Conservation (phyloP, 1,140 invertebrate genomes). For the Dryas iulia region DNA sequence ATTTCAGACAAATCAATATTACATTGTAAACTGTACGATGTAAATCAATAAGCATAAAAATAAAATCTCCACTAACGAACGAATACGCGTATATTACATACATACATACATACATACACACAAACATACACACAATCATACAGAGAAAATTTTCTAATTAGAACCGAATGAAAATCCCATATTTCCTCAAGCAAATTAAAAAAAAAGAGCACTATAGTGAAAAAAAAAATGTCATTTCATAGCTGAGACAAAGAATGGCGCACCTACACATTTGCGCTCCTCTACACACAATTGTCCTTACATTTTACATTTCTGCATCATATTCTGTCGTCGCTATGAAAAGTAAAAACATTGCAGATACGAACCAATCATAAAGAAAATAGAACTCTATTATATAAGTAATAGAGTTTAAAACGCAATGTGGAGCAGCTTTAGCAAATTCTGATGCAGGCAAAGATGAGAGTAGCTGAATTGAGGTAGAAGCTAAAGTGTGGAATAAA, state of each 20-base stretch:
- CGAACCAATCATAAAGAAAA: constrained; percentile 28
- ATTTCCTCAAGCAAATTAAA: constrained; percentile 35
- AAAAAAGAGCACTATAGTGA: constrained; percentile 32
- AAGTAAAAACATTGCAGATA: constrained; percentile 75
- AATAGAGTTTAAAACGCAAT: constrained; percentile 32
- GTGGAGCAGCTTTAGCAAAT: constrained; percentile 49
- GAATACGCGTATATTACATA: neutral
- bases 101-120: neutral
- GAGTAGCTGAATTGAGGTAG: constrained; percentile 72
- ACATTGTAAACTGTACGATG: too few species aligned
- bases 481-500: constrained; percentile 74
- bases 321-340: constrained; percentile 73
- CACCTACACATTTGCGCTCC: constrained; percentile 61
- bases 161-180: constrained; percentile 31
- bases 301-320: constrained; percentile 77
- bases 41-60: neutral
- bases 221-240: constrained; percentile 35
- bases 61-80: neutral
- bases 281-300: constrained; percentile 73
- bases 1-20: too few species aligned
- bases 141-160: constrained; percentile 25
- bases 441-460: constrained; percentile 65
- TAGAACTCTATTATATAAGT: constrained; percentile 15
- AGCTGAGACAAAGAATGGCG: constrained; percentile 51
- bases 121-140: neutral